Base-by-base conservation (phyloP, 2,113 vertebrate genomes). In the Charadrius vociferus region DNA sequence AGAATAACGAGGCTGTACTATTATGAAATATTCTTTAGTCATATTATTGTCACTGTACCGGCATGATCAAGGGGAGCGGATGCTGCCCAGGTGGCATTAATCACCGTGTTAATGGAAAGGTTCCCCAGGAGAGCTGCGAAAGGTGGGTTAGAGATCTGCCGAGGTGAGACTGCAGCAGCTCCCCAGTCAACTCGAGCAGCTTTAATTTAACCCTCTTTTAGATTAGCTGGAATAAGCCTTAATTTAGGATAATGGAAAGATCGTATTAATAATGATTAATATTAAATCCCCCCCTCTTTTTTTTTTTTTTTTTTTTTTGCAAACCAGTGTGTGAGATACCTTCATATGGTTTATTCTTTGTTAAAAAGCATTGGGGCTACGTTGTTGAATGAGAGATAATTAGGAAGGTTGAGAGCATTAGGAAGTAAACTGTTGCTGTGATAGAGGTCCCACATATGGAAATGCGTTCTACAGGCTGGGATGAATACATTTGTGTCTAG, bases 221-320 rank as follows among this genome's bases (percentile, higher is more conserved):
- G 84, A 95, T 96, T 65, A 95, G 3, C 58, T 72, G 61, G 79
- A 66, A 52, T 87, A 86, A 90, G 4, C 26, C 39, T 79, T 61
- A 32, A 82, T 88, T 91, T 91, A 62, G 80, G n/a, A 91, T 62
- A 96, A 92, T 45, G 39, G n/a, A 81, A 70, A 83, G 80, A 50
- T 90, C 1, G 1, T 73, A 45, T 88, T 94, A 86, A 39, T 62
- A 32, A 32, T 58, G 43, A 81, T 90, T 92, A 75, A 43, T 36
- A 39, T 62, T 65, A 86, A 92, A 73, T 47, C 9, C 21, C 7
- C 7, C 9, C 5, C 3, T 20, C 7, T 13, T 8, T 8, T 10
- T 6, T 10, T 45, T 15, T 43, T 72, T 62, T 43, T 52, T 61
- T 36, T 41, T 1, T 15, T 30, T 1, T 63, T 71, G 12, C 72